phyloP scores from a whole-genome alignment of 2,113 vertebrate species.

The Lophochroa leadbeateri region DNA sequence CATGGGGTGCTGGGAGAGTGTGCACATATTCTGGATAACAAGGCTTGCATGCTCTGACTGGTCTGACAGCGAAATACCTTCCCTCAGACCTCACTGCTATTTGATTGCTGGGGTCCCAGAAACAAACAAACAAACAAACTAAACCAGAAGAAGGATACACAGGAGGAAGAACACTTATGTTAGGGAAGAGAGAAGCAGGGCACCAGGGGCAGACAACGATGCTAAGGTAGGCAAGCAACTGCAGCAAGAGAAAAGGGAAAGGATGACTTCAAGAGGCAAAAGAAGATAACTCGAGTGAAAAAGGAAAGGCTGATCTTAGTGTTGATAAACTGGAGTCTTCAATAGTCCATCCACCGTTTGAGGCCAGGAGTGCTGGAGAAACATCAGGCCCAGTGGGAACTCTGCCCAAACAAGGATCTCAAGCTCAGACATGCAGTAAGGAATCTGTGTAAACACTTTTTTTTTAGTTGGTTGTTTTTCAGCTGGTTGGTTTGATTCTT shows the following conservation, averaged over 20 bases:
- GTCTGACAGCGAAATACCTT: not conserved
- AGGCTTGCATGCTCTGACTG: not conserved
- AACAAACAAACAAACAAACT: not conserved
- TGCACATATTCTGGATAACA: not conserved
- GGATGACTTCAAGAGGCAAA: not conserved
- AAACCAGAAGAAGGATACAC: not conserved
- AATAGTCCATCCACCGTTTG: not conserved
- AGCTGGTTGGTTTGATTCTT: not conserved
- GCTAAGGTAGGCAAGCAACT: not conserved
- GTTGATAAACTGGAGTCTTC: not conserved
- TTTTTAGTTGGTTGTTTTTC: not conserved
- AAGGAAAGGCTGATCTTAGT: not conserved
- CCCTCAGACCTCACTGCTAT: not conserved
- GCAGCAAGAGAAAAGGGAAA: not conserved
- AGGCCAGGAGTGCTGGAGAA: not conserved
- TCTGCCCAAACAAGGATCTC: not conserved
- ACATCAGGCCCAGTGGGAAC: not conserved
- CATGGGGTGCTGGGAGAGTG: not conserved
- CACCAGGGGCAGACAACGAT: fast-evolving
- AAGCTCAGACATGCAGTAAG: not conserved
- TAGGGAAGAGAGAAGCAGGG: not conserved
- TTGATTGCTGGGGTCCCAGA: not conserved
- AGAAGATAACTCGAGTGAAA: not conserved
- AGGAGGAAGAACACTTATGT: not conserved
- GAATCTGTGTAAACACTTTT: not conserved